Base-by-base conservation (phyloP, 2,113 vertebrate species). In the Tachuris rubrigastra region DNA sequence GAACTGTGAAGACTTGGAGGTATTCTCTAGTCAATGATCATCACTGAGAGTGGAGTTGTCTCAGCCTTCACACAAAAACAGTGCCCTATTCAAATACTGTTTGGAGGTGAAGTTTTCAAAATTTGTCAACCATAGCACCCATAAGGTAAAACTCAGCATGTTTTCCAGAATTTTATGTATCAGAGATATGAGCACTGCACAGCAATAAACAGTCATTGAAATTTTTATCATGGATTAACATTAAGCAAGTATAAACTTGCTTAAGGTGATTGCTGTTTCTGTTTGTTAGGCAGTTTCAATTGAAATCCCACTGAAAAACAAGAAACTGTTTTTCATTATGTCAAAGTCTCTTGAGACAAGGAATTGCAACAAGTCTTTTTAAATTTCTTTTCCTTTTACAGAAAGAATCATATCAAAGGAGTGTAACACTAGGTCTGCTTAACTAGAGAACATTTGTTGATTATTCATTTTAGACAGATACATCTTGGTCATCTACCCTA, bases 31-130 rank as follows among this genome's bases (percentile, higher is more conserved):
- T 72, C 68, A 25, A 6, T 2, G 2, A 20, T 28, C 47, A 28
- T 31, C 3, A 0, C 23, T 41, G 35, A 44, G 46, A 30, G 3
- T 4, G 25, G 8, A 62, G 4, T 9, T 2, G 0, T 27, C 33
- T 72, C 81, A 44, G 24, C 42, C 22, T 14, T 80, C 49, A 17
- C 30, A 63, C 3, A 10, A 44, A 35, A 62, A 7, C 12, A 30
- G 5, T 47, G 37, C 8, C 25, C 13, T 52, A 9, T 41, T 81
- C 8, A 73, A 53, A 15, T 18, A 44, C 37, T 39, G 9, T 14
- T 28, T 12, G 68, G 55, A 60, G 17, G 9, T 30, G 15, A 73
- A 58, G 12, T 33, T 55, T 65, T 77, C 53, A 31, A 80, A 63
- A 12, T 59, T 41, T 75, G 7, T 28, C 11, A 52, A 47, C 10